These are phyloP conservation scores for Numenius arquata DNA, from an alignment of 2,113 vertebrate genomes.

Conservation along the genomic window DNA sequence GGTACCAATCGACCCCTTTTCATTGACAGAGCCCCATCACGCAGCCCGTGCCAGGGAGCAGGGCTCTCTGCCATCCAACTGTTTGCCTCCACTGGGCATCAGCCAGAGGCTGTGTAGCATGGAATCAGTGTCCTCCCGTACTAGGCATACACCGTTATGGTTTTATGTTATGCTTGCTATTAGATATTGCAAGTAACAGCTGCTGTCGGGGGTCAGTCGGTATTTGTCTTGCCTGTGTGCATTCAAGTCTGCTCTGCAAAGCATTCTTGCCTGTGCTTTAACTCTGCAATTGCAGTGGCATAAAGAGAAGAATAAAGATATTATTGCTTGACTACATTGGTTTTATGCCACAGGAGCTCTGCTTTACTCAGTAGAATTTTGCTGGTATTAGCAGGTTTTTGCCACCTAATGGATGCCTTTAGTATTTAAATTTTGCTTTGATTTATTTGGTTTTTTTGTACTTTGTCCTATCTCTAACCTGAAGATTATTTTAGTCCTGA, in stretches of 20 bases:
- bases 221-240: background rate
- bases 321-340: background rate
- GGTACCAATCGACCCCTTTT: rapidly evolving
- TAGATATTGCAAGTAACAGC: background rate
- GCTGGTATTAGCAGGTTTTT: background rate
- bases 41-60: background rate
- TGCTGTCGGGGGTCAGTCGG: background rate
- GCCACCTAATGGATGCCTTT: background rate
- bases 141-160: background rate
- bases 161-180: background rate
- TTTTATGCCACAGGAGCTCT: background rate
- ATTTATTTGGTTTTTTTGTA: background rate
- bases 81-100: background rate
- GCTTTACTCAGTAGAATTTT: background rate
- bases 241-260: background rate
- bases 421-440: background rate
- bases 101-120: rapidly evolving
- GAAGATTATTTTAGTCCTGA: background rate
- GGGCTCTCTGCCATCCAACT: background rate
- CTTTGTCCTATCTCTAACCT: background rate
- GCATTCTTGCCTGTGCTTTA: background rate
- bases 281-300: background rate
- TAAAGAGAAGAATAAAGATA: background rate
- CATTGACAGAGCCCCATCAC: background rate
- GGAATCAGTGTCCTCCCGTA: background rate